A percentile compares a stretch with the other conserved stretches of the same genome.
These are phyloP conservation scores for Epizoanthus stellaris DNA, from an alignment of 92 coral and sea anemone genomes.

Conservation along the genomic window DNA sequence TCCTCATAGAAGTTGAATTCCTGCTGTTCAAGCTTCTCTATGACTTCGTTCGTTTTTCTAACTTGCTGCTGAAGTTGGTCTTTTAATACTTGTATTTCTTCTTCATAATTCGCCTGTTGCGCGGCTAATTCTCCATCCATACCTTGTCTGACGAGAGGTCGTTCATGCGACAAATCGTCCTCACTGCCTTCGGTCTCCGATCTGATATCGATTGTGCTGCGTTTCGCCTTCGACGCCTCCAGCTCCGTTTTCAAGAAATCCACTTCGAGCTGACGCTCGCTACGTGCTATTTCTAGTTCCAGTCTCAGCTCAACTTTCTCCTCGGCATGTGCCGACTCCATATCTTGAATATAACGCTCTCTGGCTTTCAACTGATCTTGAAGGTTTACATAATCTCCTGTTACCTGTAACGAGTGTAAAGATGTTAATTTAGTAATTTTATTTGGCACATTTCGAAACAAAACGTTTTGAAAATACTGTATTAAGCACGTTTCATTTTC, in stretches of 20 bases:
- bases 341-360: constrained; percentile 73
- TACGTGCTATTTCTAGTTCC: constrained; percentile 86
- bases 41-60: constrained; percentile 56
- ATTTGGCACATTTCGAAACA: too few relatives aligned
- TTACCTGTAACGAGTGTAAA: constrained; percentile 52
- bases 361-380: constrained; percentile 77
- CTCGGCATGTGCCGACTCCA: constrained; percentile 71
- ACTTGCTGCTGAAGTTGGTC: constrained; percentile 68
- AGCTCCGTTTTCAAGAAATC: constrained; percentile 79
- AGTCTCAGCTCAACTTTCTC: constrained; percentile 71
- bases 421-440: not conserved
- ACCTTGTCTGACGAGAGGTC: constrained; percentile 57
- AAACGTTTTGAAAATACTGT: too few relatives aligned
- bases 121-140: constrained; percentile 55
- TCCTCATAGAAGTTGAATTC: constrained; percentile 79
- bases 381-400: constrained; percentile 72
- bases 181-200: constrained; percentile 62
- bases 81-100: constrained; percentile 63
- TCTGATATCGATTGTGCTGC: constrained; percentile 49
- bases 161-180: constrained; percentile 51
- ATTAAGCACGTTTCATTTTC: too few relatives aligned
- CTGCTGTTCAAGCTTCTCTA: constrained; percentile 78
- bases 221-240: constrained; percentile 66
- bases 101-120: constrained; percentile 68
- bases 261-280: constrained; percentile 84